Conservation (phyloP, 2,797 vertebrate species). For the Phaenicophaeus curvirostris region DNA sequence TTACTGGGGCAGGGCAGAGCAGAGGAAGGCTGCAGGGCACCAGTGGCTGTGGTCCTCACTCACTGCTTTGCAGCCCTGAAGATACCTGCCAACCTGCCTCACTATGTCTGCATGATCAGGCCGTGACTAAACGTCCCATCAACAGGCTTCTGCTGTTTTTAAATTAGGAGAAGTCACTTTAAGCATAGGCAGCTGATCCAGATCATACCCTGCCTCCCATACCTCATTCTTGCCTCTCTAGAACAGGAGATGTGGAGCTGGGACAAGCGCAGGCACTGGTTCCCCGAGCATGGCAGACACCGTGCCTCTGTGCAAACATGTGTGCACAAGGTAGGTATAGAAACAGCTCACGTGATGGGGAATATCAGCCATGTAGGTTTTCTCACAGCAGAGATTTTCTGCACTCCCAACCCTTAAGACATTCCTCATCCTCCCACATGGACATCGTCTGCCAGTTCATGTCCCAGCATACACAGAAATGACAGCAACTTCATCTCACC, state of each 20-base stretch:
- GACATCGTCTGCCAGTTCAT: not conserved
- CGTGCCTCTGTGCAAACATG: accelerated
- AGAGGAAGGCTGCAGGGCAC: not conserved
- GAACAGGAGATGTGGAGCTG: not conserved
- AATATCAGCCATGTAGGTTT: not conserved
- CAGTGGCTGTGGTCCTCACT: not conserved
- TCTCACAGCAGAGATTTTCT: not conserved
- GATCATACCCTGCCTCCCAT: not conserved
- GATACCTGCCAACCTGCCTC: not conserved
- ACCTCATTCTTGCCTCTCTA: not conserved
- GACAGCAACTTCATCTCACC: not conserved
- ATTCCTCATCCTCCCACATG: not conserved
- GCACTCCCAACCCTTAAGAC: accelerated
- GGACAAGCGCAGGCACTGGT: not conserved
- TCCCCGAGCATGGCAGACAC: accelerated
- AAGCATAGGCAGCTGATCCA: not conserved
- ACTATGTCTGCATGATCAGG: accelerated
- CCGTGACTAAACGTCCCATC: not conserved
- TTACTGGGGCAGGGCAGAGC: not conserved
- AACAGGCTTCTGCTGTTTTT: not conserved
- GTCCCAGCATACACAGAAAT: too few species aligned
- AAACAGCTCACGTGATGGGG: not conserved
- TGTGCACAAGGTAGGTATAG: not conserved
- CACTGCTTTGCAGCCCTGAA: not conserved
- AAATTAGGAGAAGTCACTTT: not conserved